Evolutionary conservation across 2,113 vertebrate genomes (phyloP).

Genomic region (sheep (Ovis aries)): DNA sequence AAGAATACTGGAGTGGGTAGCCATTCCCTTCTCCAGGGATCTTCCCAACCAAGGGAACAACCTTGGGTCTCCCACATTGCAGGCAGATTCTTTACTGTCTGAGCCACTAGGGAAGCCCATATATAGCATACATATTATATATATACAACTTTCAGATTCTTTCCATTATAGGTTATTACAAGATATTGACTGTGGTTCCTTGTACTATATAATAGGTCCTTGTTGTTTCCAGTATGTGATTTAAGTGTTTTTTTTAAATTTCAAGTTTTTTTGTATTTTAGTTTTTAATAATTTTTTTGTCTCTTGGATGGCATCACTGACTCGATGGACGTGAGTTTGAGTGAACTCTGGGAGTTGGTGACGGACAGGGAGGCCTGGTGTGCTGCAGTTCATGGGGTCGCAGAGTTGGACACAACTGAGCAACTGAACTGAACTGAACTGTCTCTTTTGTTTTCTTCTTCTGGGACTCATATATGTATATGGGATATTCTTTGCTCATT

Average conservation of each 20-base stretch:
- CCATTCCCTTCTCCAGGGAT: neutral
- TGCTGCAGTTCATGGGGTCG: too few relatives aligned
- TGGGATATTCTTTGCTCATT: neutral
- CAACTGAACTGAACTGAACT: neutral
- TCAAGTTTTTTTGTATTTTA: neutral
- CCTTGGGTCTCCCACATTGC: neutral
- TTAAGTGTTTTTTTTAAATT: neutral
- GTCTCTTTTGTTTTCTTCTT: neutral
- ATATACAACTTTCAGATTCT: neutral
- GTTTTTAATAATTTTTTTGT: neutral
- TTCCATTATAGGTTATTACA: neutral
- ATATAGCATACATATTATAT: neutral
- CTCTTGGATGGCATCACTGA: too few relatives aligned
- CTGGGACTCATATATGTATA: neutral
- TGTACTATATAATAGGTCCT: neutral
- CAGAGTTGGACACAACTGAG: too few relatives aligned
- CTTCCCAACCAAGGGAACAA: neutral
- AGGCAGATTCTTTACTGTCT: neutral
- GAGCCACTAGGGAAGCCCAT: neutral
- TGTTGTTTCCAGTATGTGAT: neutral
- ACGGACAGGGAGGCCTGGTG: too few relatives aligned
- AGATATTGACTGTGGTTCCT: neutral
- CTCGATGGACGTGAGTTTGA: too few relatives aligned
- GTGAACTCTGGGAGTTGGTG: too few relatives aligned
- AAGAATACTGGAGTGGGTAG: neutral